Evolutionary conservation across 2,888 invertebrate species (phyloP).

Genomic region (Osedax frankpressi): DNA sequence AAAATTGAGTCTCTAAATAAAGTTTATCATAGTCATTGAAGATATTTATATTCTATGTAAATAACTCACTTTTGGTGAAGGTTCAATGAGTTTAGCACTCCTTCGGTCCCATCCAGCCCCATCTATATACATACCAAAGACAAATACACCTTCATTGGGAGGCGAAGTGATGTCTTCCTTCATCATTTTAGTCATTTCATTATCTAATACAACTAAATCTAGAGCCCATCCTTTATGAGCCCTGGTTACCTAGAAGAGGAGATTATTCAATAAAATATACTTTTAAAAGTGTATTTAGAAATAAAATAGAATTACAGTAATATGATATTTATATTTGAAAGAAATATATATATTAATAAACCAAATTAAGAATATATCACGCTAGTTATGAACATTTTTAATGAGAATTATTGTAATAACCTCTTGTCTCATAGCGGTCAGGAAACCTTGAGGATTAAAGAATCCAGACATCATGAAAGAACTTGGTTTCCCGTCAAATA

Average conservation of each 20-base stretch:
- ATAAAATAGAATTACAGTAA: too few species aligned
- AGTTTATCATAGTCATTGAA: too few species aligned
- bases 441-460: slow-evolving; percentile 69
- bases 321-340: too few species aligned
- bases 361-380: too few species aligned
- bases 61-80: slow-evolving; percentile 68
- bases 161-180: slow-evolving; percentile 57
- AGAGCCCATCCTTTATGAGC: slow-evolving; percentile 48
- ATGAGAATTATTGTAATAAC: slow-evolving; percentile 35
- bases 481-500: slow-evolving; percentile 61
- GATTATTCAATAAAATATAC: too few species aligned
- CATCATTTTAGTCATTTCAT: slow-evolving; percentile 46
- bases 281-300: too few species aligned
- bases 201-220: slow-evolving; percentile 44
- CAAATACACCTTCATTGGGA: slow-evolving; percentile 71
- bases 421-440: slow-evolving; percentile 48
- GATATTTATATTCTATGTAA: too few species aligned
- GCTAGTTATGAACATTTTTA: too few species aligned
- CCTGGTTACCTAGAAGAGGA: slow-evolving; percentile 25
- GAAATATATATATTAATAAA: too few species aligned
- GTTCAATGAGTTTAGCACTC: slow-evolving; percentile 60
- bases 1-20: too few species aligned
- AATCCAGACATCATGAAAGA: slow-evolving; percentile 98
- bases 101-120: slow-evolving; percentile 78
- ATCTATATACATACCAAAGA: slow-evolving; percentile 71